Evolutionary conservation across 2,888 invertebrate genomes (phyloP).

Genomic region (Trichogramma evanescens): DNA sequence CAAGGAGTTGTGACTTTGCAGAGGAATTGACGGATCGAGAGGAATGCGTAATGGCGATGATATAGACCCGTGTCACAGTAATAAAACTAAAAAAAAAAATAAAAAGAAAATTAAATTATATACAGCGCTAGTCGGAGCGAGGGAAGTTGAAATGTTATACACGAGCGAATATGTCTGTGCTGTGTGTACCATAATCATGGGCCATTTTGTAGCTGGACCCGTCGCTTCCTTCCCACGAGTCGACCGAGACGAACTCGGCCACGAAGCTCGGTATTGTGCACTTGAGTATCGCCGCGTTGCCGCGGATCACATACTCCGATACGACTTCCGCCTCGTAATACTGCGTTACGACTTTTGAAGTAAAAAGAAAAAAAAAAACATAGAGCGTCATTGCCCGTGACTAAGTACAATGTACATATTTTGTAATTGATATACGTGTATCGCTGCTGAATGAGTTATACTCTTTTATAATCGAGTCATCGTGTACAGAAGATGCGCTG

Average conservation of each 20-base stretch:
- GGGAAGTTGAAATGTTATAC: no score
- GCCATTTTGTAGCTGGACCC: constrained; percentile 65
- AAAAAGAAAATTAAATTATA: no score
- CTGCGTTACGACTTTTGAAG: constrained; percentile 70
- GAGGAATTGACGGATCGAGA: no score
- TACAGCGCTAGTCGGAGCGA: no score
- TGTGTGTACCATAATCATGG: constrained; percentile 64
- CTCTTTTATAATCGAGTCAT: not conserved
- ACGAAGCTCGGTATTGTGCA: constrained; percentile 87
- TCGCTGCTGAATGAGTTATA: not conserved
- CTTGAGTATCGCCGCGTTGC: constrained; percentile 80
- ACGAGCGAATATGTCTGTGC: not conserved
- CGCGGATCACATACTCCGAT: constrained; percentile 81
- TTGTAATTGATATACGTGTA: no score
- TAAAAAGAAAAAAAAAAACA: not conserved
- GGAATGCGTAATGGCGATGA: no score
- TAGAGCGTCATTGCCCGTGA: no score
- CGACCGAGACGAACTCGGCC: constrained; percentile 84
- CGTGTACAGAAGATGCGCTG: not conserved
- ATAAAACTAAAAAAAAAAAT: no score
- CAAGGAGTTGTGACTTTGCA: no score
- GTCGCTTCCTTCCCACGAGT: constrained; percentile 66
- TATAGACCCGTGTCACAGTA: no score
- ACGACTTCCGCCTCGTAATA: constrained; percentile 86
- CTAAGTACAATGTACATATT: no score